Conservation (phyloP, 2,888 invertebrate genomes). For the Epinotia ramella region DNA sequence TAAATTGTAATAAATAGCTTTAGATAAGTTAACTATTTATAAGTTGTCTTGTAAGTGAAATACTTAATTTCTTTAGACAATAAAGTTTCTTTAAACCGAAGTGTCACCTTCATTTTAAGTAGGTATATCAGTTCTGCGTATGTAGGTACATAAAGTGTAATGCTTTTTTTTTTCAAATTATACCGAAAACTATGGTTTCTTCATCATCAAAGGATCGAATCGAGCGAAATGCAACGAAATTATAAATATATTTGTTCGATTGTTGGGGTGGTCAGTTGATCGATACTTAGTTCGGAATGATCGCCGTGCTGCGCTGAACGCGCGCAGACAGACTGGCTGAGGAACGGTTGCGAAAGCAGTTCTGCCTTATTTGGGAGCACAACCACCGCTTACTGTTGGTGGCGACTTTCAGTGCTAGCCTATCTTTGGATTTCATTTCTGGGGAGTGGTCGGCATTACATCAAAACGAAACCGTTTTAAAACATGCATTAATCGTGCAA, state of each 20-base stretch:
- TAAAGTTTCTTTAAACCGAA: too few relatives aligned
- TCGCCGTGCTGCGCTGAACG: background rate
- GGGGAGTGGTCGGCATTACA: slow-evolving; percentile 17
- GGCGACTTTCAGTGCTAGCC: slow-evolving; percentile 63
- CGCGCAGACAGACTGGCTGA: slow-evolving; percentile 45
- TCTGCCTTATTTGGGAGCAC: slow-evolving; percentile 60
- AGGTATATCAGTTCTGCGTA: background rate
- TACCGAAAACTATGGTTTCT: background rate
- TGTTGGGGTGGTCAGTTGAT: slow-evolving; percentile 2
- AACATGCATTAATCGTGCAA: background rate
- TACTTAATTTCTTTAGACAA: too few relatives aligned
- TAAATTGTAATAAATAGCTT: too few relatives aligned
- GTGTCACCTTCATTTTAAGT: background rate
- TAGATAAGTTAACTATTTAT: too few relatives aligned
- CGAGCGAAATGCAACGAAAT: background rate
- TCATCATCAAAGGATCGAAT: background rate
- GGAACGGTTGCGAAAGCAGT: slow-evolving; percentile 62
- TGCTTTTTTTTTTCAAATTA: background rate
- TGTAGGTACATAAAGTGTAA: background rate
- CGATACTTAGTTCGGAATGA: background rate
- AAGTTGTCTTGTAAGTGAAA: too few relatives aligned
- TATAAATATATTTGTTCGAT: background rate
- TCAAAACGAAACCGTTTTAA: background rate
- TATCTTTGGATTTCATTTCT: slow-evolving; percentile 21
- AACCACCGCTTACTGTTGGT: slow-evolving; percentile 48